Base-by-base conservation (phyloP, 2,888 invertebrate genomes). In the Lepidochrysops patricia region DNA sequence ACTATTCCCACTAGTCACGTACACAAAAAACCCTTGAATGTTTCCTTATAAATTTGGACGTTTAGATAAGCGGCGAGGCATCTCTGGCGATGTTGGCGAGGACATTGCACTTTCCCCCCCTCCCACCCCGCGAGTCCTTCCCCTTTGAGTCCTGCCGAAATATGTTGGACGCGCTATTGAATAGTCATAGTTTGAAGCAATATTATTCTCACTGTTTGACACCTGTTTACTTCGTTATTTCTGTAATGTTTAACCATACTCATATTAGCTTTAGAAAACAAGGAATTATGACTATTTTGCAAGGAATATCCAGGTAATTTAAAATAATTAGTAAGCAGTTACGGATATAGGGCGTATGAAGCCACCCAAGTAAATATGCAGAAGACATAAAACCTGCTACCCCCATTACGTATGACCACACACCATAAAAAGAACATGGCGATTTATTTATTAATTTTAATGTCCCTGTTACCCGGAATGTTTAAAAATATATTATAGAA, bases 41-140 rank as follows among this genome's bases (percentile, higher is more conserved):
- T 70, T 73, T 73, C 72, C 74, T 71, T 70, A 73, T 75, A 80
- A 75, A 72, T 72, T 74, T 77, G 71, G 73, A 76, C 71, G 76
- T 72, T 74, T 74, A 74, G 79, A 73, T 71, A 72, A 71, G 69
- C 71, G 70, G 70, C 69, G 74, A 68, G 80, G 80, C 85, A 86
- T 84, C 82, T 77, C 73, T 71, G 71, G 74, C 80, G 76, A 80
- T 81, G 86, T 84, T 86, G 74, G 84, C 84, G 88, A 89, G 88
- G 88, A 88, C 88, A 85, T 89, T 89, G 88, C 88, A 89, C 88
- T 89, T 86, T 78, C 79, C 71, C 68, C 72, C 68, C 75, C 68
- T 75, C 73, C 75, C 71, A 65, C 72, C 68, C 72, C 70, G 71
- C 64, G 71, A 77, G 80, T 82, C 82, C 84, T 82, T 76, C 79